Conservation (phyloP, 2,888 invertebrate species). For the Sphecodes monilicornis region DNA sequence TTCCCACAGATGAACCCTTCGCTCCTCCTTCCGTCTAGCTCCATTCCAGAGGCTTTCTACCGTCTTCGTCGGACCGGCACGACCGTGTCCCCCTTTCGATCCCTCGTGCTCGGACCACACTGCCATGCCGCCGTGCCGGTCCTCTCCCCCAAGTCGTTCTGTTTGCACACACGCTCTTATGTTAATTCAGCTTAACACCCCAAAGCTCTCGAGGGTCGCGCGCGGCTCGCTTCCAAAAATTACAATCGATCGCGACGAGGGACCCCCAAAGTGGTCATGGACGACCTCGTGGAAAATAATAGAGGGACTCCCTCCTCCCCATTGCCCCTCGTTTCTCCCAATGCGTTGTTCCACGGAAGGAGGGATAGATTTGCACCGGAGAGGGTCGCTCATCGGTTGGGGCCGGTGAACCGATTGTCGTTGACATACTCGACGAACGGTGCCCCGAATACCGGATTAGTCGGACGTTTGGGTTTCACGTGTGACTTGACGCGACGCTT, state of each 20-base stretch:
- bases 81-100: conserved; percentile 34
- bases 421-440: conserved; percentile 60
- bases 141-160: conserved; percentile 64
- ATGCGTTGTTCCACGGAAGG: conserved; percentile 27
- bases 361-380: conserved; percentile 16
- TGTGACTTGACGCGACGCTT: conserved; percentile 50
- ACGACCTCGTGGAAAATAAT: conserved; percentile 73
- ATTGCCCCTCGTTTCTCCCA: not conserved
- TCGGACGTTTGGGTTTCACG: conserved; percentile 46
- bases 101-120: conserved; percentile 27
- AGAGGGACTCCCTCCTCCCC: conserved; percentile 40
- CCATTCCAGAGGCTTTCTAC: conserved; percentile 49
- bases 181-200: conserved; percentile 84
- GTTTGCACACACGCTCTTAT: conserved; percentile 84
- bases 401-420: conserved; percentile 54
- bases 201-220: conserved; percentile 67
- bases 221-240: conserved; percentile 73
- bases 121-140: not conserved
- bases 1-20: conserved; percentile 75
- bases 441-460: conserved; percentile 53
- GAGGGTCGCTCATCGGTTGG: conserved; percentile 53
- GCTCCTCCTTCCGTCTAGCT: conserved; percentile 44
- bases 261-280: conserved; percentile 67
- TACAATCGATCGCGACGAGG: conserved; percentile 68
- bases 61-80: conserved; percentile 20